Conservation (phyloP, 2,888 invertebrate genomes). For the Agrotis ipsilon region DNA sequence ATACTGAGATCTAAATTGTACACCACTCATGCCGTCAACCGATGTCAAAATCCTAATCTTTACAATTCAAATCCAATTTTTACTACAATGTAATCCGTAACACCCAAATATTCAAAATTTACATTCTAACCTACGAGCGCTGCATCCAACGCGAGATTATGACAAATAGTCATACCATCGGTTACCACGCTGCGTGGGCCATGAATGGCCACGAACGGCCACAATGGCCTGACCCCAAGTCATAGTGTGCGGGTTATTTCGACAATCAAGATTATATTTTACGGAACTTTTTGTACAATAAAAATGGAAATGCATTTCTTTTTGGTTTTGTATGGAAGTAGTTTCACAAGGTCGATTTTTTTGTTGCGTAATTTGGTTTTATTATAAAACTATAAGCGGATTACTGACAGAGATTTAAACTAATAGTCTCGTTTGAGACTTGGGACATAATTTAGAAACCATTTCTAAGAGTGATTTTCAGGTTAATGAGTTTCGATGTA, state of each 20-base stretch:
- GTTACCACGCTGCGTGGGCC: constrained; percentile 61
- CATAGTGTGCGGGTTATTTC: constrained; percentile 57
- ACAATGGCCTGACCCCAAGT: constrained; percentile 64
- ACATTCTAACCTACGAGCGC: constrained; percentile 52
- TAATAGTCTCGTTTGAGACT: background rate
- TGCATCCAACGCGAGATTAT: constrained; percentile 62
- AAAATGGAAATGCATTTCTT: constrained; percentile 61
- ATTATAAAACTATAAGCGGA: background rate
- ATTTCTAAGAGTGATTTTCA: background rate
- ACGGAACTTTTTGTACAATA: constrained; percentile 61
- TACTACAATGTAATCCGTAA: constrained; percentile 50
- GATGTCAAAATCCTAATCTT: constrained; percentile 28
- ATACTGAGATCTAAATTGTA: background rate
- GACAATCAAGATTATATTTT: constrained; percentile 65
- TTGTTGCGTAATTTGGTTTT: constrained; percentile 34
- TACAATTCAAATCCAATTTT: constrained; percentile 41
- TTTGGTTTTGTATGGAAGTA: constrained; percentile 33
- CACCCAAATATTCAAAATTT: constrained; percentile 40
- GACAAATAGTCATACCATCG: constrained; percentile 61
- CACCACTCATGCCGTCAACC: background rate
- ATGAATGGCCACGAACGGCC: constrained; percentile 24
- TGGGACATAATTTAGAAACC: background rate
- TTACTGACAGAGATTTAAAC: background rate
- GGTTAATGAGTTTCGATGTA: background rate
- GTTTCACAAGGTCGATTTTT: constrained; percentile 59